phyloP scores from a whole-genome alignment of 1,140 invertebrate species.

The Leptonema lineaticorne region DNA sequence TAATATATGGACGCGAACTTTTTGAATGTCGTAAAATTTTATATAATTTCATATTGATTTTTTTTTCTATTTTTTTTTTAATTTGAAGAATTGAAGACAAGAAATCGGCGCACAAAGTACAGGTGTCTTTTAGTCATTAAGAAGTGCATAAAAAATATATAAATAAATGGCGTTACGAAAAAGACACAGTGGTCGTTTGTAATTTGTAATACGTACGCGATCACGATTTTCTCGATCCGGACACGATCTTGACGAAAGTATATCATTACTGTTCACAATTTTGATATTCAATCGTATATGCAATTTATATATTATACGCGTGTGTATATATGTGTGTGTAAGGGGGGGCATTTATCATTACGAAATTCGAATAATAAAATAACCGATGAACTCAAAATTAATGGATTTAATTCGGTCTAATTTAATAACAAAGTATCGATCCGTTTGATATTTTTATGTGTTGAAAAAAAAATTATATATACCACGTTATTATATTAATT shows the following conservation, averaged over 20 bases:
- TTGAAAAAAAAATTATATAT: too few relatives aligned
- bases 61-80: too few relatives aligned
- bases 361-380: background rate
- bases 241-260: conserved; percentile 38
- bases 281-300: conserved; percentile 1
- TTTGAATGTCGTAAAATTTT: too few relatives aligned
- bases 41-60: too few relatives aligned
- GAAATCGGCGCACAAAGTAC: background rate
- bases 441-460: too few relatives aligned
- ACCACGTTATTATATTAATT: too few relatives aligned
- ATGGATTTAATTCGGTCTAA: background rate
- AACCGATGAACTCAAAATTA: background rate
- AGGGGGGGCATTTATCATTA: background rate
- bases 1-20: too few relatives aligned
- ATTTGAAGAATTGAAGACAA: conserved; percentile 12
- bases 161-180: conserved; percentile 28
- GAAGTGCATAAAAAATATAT: conserved; percentile 18
- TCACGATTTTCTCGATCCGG: conserved; percentile 38
- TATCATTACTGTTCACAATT: conserved; percentile 31
- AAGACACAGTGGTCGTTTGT: conserved; percentile 37
- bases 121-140: conserved; percentile 22
- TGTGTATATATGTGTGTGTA: too few relatives aligned
- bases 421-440: background rate
- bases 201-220: conserved; percentile 39
- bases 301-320: background rate